Evolutionary conservation across 2,888 invertebrate genomes (phyloP), one percentile per base, ranked within the genome.

Genomic region (Mellilla xanthometata): DNA sequence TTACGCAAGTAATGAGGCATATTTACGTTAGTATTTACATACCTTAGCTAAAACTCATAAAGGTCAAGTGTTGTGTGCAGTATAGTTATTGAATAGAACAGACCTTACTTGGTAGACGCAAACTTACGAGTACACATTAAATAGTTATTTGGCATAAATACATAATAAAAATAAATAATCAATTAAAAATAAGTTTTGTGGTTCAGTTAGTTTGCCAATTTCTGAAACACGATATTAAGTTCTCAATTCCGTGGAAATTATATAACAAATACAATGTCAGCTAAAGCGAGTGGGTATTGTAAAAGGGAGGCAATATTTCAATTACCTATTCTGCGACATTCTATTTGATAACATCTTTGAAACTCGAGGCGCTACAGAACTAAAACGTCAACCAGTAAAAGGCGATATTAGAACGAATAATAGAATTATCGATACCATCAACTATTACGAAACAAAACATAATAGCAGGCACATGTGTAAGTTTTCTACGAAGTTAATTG

Each of bases 401-500:
- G 28, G 35, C 15, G 28, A 46, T 36, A 45, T 36, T 35, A 10
- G 12, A 31, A 33, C 23, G 23, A 49, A 39, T 40, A 46, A 30
- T 47, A 32, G 34, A 47, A 34, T 34, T 38, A 51, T 51, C 45
- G 42, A 43, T 44, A 51, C 47, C 49, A 54, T 49, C 40, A 19
- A 9, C 23, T 11, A 53, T 56, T 63, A 55, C 57, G 56, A 54
- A 56, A 55, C 39, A 32, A 4, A 19, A n/a, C 6, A 27, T 44
- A 49, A 48, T 49, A 40, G 38, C 15, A 5, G 52, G 33, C 56
- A 56, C 35, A 39, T 49, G 44, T 42, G 29, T 42, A 45, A 28
- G 23, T 43, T 49, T 50, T 47, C 42, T 56, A 53, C 45, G 36
- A 38, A 52, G 49, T 40, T 49, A 56, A 54, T 62, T 58, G 60